A percentile compares a stretch with the other conserved stretches of the same genome.
Evolutionary conservation across 2,888 invertebrate genomes (phyloP).

Genomic region (Lucinisca nassula): DNA sequence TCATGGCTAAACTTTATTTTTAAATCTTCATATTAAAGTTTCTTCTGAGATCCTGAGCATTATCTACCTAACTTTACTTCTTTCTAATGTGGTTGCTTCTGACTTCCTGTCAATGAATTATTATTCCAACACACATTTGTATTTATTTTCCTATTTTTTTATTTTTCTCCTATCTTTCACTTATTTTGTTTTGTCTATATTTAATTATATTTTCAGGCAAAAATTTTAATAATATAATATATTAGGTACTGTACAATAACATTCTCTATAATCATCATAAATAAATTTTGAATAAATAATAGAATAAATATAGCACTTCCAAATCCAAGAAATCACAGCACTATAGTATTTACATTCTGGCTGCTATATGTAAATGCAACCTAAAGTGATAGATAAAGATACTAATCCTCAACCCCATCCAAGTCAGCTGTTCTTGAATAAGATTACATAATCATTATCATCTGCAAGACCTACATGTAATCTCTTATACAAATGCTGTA

Average conservation of each 20-base stretch:
- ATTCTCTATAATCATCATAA: too few species aligned
- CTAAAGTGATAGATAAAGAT: background rate
- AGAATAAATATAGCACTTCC: slow-evolving; percentile 13
- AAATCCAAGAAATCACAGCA: background rate
- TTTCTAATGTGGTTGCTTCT: too few species aligned
- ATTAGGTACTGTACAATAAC: too few species aligned
- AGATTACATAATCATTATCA: slow-evolving; percentile 24
- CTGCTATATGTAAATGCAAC: slow-evolving; percentile 1
- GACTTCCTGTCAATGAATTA: too few species aligned
- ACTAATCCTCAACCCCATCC: slow-evolving; percentile 23
- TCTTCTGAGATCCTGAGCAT: too few species aligned
- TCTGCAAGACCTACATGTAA: background rate
- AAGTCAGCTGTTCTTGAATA: slow-evolving; percentile 29
- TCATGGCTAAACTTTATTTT: background rate
- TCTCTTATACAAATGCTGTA: too few species aligned
- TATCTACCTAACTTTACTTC: too few species aligned
- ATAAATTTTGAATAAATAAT: background rate
- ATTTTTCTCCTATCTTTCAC: background rate
- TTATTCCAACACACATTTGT: too few species aligned
- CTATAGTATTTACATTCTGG: background rate
- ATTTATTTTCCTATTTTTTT: too few species aligned
- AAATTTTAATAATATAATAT: background rate
- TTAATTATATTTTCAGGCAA: background rate
- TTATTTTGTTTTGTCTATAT: background rate
- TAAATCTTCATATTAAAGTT: too few species aligned